Evolutionary conservation across 2,888 invertebrate genomes (phyloP).

Genomic region (Capitulum mitella): DNA sequence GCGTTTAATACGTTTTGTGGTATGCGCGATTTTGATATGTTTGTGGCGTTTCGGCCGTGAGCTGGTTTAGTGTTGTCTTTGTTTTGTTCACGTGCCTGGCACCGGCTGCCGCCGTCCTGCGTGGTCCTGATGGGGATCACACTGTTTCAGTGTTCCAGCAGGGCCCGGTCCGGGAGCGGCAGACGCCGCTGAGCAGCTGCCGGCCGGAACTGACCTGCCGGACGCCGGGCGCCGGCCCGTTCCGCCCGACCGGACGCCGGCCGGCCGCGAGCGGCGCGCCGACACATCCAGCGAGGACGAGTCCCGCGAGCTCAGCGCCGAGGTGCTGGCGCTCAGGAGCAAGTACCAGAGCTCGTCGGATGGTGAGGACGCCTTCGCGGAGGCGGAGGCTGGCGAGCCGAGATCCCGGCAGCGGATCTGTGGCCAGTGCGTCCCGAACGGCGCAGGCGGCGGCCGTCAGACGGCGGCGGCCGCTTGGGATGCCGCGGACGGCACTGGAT

Average conservation of each 20-base stretch:
- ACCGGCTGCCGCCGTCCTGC: not conserved
- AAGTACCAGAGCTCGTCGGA: not conserved
- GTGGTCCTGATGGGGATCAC: not conserved
- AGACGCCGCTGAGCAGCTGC: not conserved
- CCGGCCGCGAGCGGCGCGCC: not conserved
- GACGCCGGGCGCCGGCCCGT: not conserved
- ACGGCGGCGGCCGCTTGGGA: not conserved
- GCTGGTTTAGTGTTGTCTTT: too few relatives aligned
- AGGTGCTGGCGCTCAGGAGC: not conserved
- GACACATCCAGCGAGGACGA: not conserved
- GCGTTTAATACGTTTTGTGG: too few relatives aligned
- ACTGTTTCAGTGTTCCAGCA: not conserved
- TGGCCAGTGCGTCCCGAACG: too few relatives aligned
- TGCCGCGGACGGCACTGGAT: not conserved
- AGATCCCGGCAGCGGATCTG: too few relatives aligned
- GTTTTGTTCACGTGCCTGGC: too few relatives aligned
- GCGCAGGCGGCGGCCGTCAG: not conserved
- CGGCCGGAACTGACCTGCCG: not conserved
- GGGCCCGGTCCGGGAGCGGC: not conserved
- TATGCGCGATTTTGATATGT: too few relatives aligned
- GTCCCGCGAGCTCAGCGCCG: not conserved
- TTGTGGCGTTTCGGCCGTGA: too few relatives aligned
- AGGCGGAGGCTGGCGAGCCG: not conserved
- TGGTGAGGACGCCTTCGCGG: not conserved
- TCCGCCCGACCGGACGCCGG: not conserved